phyloP scores from a whole-genome alignment of 1,140 invertebrate genomes.

The Drosophila neocordata region DNA sequence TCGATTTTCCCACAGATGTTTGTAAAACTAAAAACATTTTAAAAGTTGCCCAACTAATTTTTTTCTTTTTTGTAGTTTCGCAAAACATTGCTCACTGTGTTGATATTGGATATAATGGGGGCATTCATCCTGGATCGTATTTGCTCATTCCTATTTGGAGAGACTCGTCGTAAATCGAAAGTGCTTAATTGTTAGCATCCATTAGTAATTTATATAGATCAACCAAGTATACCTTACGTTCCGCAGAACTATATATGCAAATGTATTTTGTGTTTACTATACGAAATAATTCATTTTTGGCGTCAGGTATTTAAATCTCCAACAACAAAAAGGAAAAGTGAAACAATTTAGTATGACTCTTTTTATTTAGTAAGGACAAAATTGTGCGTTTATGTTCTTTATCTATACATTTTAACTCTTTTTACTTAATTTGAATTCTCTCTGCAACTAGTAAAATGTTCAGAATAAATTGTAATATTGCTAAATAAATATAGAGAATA shows the following conservation, averaged over 20 bases:
- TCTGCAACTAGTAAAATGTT: conserved; percentile 65
- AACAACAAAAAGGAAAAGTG: conserved; percentile 6
- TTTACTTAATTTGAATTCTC: conserved; percentile 27
- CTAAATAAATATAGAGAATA: conserved; percentile 51
- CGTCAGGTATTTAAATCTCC: conserved; percentile 58
- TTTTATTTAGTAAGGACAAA: conserved; percentile 27
- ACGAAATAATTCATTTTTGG: conserved; percentile 24
- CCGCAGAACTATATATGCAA: conserved; percentile 28
- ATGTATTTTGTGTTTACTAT: conserved; percentile 4
- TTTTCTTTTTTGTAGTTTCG: conserved; percentile 90
- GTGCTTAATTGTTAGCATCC: conserved; percentile 58
- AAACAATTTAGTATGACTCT: conserved; percentile 32
- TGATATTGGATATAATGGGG: conserved; percentile 92
- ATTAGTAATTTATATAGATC: conserved; percentile 25
- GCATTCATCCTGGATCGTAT: conserved; percentile 92
- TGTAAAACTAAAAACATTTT: conserved; percentile 64
- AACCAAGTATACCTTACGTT: conserved; percentile 23
- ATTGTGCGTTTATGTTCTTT: conserved; percentile 38
- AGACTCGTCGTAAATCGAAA: conserved; percentile 76
- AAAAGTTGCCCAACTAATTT: neutral
- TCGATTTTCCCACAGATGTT: conserved; percentile 93
- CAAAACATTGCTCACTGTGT: conserved; percentile 89
- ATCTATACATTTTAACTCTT: neutral
- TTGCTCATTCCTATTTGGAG: conserved; percentile 94
- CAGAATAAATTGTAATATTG: conserved; percentile 58